These are phyloP conservation scores for Conomelus anceps DNA, from an alignment of 2,888 invertebrate species.

Conservation along the genomic window DNA sequence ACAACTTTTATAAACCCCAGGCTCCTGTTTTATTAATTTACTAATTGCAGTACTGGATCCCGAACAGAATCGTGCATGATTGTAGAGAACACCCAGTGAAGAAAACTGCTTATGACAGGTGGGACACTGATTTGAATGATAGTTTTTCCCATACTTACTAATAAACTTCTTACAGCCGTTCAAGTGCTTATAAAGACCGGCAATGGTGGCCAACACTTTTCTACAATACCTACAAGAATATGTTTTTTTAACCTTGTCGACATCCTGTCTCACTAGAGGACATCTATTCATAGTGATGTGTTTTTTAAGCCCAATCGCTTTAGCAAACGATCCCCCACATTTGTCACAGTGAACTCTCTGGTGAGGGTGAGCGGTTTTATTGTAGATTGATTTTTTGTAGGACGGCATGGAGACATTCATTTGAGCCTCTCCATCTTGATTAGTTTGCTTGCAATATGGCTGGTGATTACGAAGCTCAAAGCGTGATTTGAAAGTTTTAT, in stretches of 20 bases:
- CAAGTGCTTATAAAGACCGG: conserved; percentile 22
- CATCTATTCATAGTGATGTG: neutral
- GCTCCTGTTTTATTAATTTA: neutral
- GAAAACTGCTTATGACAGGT: neutral
- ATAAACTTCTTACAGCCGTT: neutral
- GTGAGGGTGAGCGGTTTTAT: neutral
- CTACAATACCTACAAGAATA: conserved; percentile 21
- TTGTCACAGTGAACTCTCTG: neutral
- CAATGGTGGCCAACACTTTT: conserved; percentile 20
- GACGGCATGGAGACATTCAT: neutral
- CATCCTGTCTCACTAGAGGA: neutral
- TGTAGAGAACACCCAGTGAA: neutral
- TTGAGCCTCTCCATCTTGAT: neutral
- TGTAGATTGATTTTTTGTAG: neutral
- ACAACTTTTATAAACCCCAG: neutral
- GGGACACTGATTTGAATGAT: neutral
- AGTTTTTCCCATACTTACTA: neutral
- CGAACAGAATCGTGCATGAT: neutral
- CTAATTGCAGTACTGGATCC: neutral
- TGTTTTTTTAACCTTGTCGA: conserved; percentile 1
- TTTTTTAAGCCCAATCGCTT: neutral
- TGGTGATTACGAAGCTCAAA: neutral
- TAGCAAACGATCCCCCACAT: neutral
- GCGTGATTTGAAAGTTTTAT: neutral
- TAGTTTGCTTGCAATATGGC: neutral